Conservation (phyloP, 2,113 vertebrate genomes). For the Neomonachus schauinslandi region DNA sequence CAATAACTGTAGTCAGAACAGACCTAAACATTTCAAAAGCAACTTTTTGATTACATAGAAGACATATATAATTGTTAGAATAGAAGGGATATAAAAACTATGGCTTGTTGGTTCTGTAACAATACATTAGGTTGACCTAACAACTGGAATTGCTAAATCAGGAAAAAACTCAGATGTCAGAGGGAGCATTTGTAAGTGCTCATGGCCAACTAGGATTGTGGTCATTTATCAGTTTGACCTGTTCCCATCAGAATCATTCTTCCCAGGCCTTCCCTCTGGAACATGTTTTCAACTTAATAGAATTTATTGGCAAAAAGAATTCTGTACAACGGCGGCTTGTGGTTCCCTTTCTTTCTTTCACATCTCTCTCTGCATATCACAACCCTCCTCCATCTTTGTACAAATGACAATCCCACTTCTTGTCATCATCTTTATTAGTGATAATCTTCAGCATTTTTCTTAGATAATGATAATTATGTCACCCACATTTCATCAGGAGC, state of each 20-base stretch:
- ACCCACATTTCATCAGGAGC: neutral
- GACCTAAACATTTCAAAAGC: slow-evolving; percentile 7
- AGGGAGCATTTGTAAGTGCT: neutral
- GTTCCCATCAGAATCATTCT: neutral
- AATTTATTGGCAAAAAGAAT: neutral
- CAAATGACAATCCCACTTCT: neutral
- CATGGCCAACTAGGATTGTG: neutral
- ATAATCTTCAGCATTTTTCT: neutral
- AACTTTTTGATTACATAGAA: neutral
- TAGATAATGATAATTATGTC: neutral
- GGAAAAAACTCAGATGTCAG: neutral
- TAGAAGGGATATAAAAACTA: neutral
- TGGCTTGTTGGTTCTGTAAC: neutral
- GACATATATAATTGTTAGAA: neutral
- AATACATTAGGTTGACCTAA: neutral
- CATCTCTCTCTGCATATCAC: neutral
- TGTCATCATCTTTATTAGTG: neutral
- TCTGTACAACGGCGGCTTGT: neutral
- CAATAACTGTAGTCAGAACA: neutral
- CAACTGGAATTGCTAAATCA: slow-evolving; percentile 34
- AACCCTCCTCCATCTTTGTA: neutral
- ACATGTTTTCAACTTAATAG: neutral
- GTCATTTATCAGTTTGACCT: neutral
- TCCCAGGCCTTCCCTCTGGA: neutral
- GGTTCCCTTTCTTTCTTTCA: neutral